Percentiles rank a stretch among this genome's conserved stretches.
phyloP scores from a whole-genome alignment of 2,888 invertebrate genomes.

The Hyposoter dolosus region DNA sequence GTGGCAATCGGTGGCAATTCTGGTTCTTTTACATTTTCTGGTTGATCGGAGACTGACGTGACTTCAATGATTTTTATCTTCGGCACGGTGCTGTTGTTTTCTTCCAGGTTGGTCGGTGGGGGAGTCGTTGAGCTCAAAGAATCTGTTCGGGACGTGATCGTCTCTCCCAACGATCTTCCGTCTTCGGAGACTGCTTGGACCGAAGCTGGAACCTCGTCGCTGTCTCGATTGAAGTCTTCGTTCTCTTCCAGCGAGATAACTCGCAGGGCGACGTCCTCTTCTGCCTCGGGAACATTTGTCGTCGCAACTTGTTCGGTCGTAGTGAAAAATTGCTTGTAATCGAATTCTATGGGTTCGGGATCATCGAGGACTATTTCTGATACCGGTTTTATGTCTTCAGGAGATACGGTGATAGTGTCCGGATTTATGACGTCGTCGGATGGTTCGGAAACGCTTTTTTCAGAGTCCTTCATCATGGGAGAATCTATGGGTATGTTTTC shows the following conservation, averaged over 20 bases:
- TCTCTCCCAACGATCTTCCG: slow-evolving; percentile 30
- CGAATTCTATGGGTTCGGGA: slow-evolving; percentile 74
- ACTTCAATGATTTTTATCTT: slow-evolving; percentile 71
- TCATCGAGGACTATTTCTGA: slow-evolving; percentile 80
- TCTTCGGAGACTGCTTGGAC: slow-evolving; percentile 45
- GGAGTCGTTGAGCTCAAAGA: slow-evolving; percentile 45
- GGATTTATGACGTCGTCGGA: slow-evolving; percentile 17
- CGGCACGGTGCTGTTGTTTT: slow-evolving; percentile 66
- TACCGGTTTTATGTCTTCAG: slow-evolving; percentile 80
- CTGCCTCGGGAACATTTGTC: slow-evolving; percentile 59
- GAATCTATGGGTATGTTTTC: slow-evolving; percentile 39
- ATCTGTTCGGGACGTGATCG: slow-evolving; percentile 6
- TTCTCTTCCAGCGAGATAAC: slow-evolving; percentile 79
- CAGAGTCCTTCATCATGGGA: slow-evolving; percentile 46
- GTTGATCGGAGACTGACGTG: slow-evolving; percentile 61
- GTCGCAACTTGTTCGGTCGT: slow-evolving; percentile 73
- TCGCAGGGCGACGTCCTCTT: slow-evolving; percentile 76
- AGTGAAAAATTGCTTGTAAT: slow-evolving; percentile 75
- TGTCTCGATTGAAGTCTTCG: slow-evolving; percentile 57
- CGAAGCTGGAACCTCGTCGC: slow-evolving; percentile 36
- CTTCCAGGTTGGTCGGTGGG: slow-evolving; percentile 54
- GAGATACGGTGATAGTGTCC: slow-evolving; percentile 59
- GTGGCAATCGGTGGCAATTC: slow-evolving; percentile 44
- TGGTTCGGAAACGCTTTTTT: slow-evolving; percentile 25
- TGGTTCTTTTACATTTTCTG: slow-evolving; percentile 50